Evolutionary conservation across 2,888 invertebrate genomes (phyloP).

Genomic region (Drosophila mulleri): DNA sequence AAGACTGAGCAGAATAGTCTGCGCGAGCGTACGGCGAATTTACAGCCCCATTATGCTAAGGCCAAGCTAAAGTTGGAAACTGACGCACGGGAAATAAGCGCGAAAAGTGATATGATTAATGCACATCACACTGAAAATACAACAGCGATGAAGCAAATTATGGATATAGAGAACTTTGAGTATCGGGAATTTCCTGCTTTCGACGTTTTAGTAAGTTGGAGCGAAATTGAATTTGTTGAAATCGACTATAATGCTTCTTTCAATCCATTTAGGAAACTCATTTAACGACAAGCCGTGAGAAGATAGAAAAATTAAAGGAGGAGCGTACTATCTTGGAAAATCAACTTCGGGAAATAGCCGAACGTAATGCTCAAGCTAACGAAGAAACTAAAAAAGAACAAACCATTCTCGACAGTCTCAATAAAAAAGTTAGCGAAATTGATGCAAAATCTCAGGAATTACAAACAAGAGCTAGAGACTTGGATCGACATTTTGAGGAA

Average conservation of each 20-base stretch:
- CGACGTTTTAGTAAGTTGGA: constrained; percentile 75
- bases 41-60: constrained; percentile 33
- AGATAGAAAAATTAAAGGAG: constrained; percentile 80
- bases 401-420: constrained; percentile 82
- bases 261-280: constrained; percentile 49
- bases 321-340: constrained; percentile 77
- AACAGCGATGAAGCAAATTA: constrained; percentile 64
- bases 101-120: constrained; percentile 47
- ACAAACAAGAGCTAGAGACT: constrained; percentile 55
- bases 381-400: constrained; percentile 41
- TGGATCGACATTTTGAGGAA: constrained; percentile 55
- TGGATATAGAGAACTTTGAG: constrained; percentile 81
- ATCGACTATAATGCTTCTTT: neutral
- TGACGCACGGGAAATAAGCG: constrained; percentile 29
- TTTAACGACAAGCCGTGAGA: constrained; percentile 43
- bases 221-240: neutral
- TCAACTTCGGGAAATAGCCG: constrained; percentile 81
- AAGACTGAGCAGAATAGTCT: constrained; percentile 41
- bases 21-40: constrained; percentile 17
- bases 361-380: constrained; percentile 40
- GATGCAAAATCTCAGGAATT: constrained; percentile 55
- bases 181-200: constrained; percentile 81
- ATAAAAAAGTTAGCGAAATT: constrained; percentile 82
- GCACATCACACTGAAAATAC: constrained; percentile 55
- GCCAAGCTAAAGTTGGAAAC: constrained; percentile 13